Evolutionary conservation across 1,140 invertebrate genomes (phyloP).

Genomic region (Lerema accius): DNA sequence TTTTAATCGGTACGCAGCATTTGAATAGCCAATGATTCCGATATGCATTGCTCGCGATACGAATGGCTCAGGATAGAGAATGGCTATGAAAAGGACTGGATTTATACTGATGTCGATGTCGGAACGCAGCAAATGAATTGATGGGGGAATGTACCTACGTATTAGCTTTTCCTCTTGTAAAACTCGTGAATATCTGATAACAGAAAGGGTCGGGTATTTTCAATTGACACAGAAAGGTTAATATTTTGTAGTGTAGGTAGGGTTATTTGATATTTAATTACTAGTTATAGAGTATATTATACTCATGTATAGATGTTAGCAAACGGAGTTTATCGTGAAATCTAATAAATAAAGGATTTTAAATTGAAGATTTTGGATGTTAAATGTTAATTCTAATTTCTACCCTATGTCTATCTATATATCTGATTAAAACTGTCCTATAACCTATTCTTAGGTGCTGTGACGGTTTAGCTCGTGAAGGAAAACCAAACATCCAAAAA

Average conservation of each 20-base stretch:
- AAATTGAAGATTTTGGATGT: no score
- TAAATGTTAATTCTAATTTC: no score
- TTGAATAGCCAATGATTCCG: constrained; percentile 37
- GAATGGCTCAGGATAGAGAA: constrained; percentile 37
- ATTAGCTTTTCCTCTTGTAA: not conserved
- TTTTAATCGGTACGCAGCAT: constrained; percentile 33
- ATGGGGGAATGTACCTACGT: not conserved
- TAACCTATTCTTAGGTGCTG: no score
- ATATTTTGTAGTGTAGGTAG: constrained; percentile 30
- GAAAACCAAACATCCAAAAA: no score
- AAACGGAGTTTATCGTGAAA: no score
- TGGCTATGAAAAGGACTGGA: constrained; percentile 36
- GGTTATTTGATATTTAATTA: no score
- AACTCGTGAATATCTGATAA: not conserved
- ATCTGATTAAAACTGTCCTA: no score
- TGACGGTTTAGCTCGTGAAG: no score
- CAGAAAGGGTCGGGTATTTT: not conserved
- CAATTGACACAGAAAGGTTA: not conserved
- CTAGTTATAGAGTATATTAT: no score
- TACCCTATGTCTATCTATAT: no score
- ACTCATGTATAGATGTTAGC: no score
- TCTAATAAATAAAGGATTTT: no score
- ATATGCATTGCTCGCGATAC: constrained; percentile 21
- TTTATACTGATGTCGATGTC: constrained; percentile 5
- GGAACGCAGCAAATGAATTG: constrained; percentile 13